Conservation (phyloP, 2,113 vertebrate genomes). For the Ailuropoda melanoleuca region DNA sequence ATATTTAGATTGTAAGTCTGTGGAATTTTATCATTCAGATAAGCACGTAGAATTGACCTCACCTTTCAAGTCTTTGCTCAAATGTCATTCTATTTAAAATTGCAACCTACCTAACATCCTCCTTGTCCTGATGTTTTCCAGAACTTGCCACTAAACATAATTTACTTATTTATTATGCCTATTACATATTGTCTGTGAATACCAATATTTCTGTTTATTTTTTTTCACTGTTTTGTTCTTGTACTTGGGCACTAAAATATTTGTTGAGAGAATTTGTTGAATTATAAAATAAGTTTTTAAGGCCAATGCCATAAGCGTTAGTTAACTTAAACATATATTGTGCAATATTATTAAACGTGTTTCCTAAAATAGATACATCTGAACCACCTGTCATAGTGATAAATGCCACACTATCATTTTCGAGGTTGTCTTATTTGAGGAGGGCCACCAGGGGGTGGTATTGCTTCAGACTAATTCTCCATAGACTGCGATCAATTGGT, state of each 20-base stretch:
- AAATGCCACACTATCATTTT: background rate
- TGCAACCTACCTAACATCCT: background rate
- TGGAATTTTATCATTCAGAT: background rate
- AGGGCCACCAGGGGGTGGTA: conserved; percentile 58
- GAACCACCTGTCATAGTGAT: background rate
- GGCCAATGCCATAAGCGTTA: background rate
- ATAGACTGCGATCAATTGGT: background rate
- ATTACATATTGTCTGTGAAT: background rate
- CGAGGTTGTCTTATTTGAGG: background rate
- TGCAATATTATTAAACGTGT: background rate
- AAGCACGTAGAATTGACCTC: background rate
- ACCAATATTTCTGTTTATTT: background rate
- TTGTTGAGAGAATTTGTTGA: background rate
- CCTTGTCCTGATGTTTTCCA: background rate
- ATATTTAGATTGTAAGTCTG: background rate
- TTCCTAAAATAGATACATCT: background rate
- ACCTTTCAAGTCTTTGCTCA: background rate
- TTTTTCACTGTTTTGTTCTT: conserved; percentile 35
- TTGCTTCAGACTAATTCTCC: background rate
- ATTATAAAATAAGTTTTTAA: conserved; percentile 14
- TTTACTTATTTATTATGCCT: background rate
- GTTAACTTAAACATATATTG: background rate
- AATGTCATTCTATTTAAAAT: background rate
- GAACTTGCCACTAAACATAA: background rate
- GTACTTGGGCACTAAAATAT: background rate